These are phyloP conservation scores for Podargus strigoides DNA, from an alignment of 2,797 vertebrate genomes.

Conservation along the genomic window DNA sequence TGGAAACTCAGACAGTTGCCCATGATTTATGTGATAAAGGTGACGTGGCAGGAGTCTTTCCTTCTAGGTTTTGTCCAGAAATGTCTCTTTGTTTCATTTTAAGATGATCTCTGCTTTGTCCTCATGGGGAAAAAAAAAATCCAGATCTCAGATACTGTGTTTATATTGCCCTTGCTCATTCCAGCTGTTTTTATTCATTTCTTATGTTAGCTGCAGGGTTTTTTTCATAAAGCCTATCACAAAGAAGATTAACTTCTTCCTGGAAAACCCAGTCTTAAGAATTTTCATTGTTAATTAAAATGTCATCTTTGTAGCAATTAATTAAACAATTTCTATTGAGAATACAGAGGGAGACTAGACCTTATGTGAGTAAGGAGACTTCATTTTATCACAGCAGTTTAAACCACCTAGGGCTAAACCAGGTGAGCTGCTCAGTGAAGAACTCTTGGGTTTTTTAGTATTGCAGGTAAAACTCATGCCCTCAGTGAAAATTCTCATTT, in stretches of 20 bases:
- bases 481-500: neutral
- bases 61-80: neutral
- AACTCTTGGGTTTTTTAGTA: neutral
- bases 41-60: neutral
- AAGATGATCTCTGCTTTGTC: neutral
- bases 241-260: neutral
- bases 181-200: neutral
- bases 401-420: neutral
- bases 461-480: neutral
- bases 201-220: neutral
- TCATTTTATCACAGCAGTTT: neutral
- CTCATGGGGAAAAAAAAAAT: rapidly evolving
- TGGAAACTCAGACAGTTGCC: neutral
- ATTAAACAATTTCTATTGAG: neutral
- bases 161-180: neutral
- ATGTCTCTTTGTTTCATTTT: neutral
- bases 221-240: neutral
- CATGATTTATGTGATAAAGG: neutral
- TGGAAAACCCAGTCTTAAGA: neutral
- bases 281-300: neutral
- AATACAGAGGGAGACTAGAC: neutral
- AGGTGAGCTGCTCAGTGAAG: neutral
- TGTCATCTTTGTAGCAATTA: neutral
- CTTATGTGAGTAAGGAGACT: neutral
- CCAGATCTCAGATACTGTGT: neutral